Evolutionary conservation across 2,888 invertebrate genomes (phyloP).

Genomic region (Agrochola litura): DNA sequence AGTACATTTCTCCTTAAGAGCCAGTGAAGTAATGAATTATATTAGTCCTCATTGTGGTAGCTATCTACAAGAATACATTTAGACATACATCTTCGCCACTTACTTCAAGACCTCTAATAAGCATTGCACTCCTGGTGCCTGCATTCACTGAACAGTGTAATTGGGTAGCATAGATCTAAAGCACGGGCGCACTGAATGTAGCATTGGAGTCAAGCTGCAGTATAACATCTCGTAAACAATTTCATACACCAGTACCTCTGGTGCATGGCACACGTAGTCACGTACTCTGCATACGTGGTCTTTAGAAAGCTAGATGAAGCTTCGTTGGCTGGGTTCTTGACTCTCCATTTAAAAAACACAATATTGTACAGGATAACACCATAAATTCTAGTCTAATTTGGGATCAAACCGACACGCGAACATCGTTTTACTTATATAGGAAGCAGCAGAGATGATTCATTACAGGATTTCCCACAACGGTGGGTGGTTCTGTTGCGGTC

Average conservation of each 20-base stretch:
- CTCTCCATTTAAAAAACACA: background rate
- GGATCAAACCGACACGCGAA: slow-evolving; percentile 32
- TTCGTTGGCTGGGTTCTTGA: background rate
- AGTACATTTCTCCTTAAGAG: background rate
- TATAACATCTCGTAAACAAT: slow-evolving; percentile 29
- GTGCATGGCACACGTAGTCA: slow-evolving; percentile 20
- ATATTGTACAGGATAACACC: slow-evolving; percentile 14
- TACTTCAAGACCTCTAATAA: slow-evolving; percentile 3
- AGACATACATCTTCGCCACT: background rate
- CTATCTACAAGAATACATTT: background rate
- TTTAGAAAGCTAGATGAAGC: background rate
- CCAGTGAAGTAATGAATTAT: background rate
- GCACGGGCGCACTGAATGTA: slow-evolving; percentile 9
- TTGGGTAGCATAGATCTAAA: slow-evolving; percentile 18
- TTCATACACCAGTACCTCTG: slow-evolving; percentile 33
- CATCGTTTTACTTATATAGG: slow-evolving; percentile 26
- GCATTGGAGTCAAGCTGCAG: slow-evolving; percentile 12
- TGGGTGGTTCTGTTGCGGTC: slow-evolving; percentile 50
- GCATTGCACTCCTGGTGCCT: background rate
- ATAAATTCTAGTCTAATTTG: slow-evolving; percentile 32
- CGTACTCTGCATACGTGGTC: slow-evolving; percentile 5
- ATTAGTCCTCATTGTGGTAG: background rate
- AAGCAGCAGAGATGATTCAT: slow-evolving; percentile 57
- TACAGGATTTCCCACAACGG: slow-evolving; percentile 59
- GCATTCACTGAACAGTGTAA: slow-evolving; percentile 30